Evolutionary conservation across 2,888 invertebrate species (phyloP), one percentile per base, ranked within the genome.

Genomic region (Cataglyphis livida): DNA sequence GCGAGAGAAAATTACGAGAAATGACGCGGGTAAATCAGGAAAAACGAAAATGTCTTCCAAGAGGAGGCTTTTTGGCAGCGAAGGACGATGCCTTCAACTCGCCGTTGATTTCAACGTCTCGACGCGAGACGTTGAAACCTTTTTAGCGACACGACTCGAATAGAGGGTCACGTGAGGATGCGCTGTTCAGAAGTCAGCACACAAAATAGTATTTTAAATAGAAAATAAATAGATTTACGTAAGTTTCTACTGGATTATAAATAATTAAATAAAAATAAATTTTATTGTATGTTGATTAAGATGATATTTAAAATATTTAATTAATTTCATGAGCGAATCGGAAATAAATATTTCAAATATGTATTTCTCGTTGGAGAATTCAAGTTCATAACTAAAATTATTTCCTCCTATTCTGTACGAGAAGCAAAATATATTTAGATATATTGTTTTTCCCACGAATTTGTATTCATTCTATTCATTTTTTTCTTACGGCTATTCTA

Each of bases 81-180:
- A 70, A 57, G 61, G 48, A 64, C 54, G 66, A 48, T 38, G 61
- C 76, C 78, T 82, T 66, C 79, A 48, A 32, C 48, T 68, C 35
- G 48, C n/a, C n/a, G 48, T 51, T 48, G 76, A 78, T 38, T 66
- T 61, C 78, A 66, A 68, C 61, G 59, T 68, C 65, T 48, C 66
- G 48, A 32, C 32, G 18, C 6, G 10, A 44, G 12, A 15, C 41
- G 57, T 44, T 12, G 18, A n/a, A 51, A n/a, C n/a, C 21, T 41
- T 73, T 62, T 79, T 48, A 54, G 28, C 62, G 51, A 10, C 15
- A 65, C 44, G 61, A 61, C 44, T 28, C 10, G 44, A 62, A 59
- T 35, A 74, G 73, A 66, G 61, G 68, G 18, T 48, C 61, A 61
- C 64, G 64, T 41, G 65, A 48, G 7, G 48, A 83, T 35, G 48